Evolutionary conservation across 35 echinoderm and acorn worm genomes (phyloP), one percentile per base, ranked within the genome.

Genomic region (Apostichopus japonicus): DNA sequence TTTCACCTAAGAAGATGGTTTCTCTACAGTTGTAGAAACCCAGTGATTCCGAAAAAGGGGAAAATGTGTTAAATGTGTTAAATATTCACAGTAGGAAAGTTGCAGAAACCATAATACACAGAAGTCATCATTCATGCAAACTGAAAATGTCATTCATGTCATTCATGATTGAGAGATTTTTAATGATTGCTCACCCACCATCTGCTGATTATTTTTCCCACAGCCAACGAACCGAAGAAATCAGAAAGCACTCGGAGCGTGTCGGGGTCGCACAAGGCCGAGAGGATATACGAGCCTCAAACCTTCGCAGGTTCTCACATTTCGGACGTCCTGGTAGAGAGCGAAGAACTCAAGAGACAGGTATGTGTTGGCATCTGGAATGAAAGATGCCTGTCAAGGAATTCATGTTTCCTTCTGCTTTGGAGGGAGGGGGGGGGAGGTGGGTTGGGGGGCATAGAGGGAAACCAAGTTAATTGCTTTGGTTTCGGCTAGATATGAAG

Each of bases 261-360:
- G 9, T 44, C 24, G 33, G 90, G 82, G 56, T 63, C 44, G 13
- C 16, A 92, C 62, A 57, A 52, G n/a, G 94, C 22, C 2, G 84
- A 56, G 5, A 98, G 95, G 80, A 75, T 77, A 0, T 99, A 99
- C 65, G 72, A 96, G 23, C 95, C 97, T 53, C 67, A 93, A 57
- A 95, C 94, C 33, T 99, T 99, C 78, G 79, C 95, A 59, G 97
- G 97, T 13, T 91, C 95, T 10, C 97, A 99, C 77, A 96, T 99
- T 33, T 99, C 97, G 6, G 97, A 99, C 86, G 97, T 99, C 5
- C 57, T 99, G 16, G 79, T 87, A 55, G 97, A 99, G 80, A 99
- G 96, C 95, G 97, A 96, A 33, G 65, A 22, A 10, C 89, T 99
- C 3, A 99, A 95, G 90, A 77, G 94, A 93, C 92, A 99, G 97